Evolutionary conservation across 1,140 invertebrate species (phyloP).

Genomic region (Drosophila kurseongensis): DNA sequence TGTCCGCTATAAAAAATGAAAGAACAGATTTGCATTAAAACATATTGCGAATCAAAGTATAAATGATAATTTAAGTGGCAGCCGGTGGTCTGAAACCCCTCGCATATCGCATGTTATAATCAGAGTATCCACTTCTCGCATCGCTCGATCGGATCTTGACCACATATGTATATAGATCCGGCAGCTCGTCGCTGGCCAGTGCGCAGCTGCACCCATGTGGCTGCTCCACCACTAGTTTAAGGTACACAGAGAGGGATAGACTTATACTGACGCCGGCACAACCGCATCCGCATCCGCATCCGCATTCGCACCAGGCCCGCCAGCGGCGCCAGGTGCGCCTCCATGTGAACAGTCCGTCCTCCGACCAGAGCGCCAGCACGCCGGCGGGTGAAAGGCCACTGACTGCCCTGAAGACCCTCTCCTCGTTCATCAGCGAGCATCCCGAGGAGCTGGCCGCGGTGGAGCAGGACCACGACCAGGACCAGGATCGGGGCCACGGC

Average conservation of each 20-base stretch:
- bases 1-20: not conserved
- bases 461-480: not conserved
- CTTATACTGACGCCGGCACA: conserved; percentile 65
- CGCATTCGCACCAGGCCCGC: conserved; percentile 22
- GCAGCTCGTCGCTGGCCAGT: conserved; percentile 71
- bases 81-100: not conserved
- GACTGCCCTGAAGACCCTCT: conserved; percentile 65
- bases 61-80: not conserved
- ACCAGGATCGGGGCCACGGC: not conserved
- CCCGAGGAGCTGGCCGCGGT: conserved; percentile 58
- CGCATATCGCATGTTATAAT: conserved; percentile 8
- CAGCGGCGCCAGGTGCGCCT: conserved; percentile 71
- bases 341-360: conserved; percentile 73
- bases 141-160: conserved; percentile 13
- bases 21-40: not conserved
- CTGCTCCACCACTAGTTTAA: conserved; percentile 63
- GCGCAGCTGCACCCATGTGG: conserved; percentile 60
- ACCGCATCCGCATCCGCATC: conserved; percentile 18
- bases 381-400: conserved; percentile 71
- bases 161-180: conserved; percentile 55
- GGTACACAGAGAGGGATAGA: conserved; percentile 82
- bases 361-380: conserved; percentile 60
- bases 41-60: no score
- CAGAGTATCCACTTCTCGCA: conserved; percentile 17
- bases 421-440: conserved; percentile 73